Conservation (phyloP, 2,888 invertebrate species). For the Hypomecis atomaria region DNA sequence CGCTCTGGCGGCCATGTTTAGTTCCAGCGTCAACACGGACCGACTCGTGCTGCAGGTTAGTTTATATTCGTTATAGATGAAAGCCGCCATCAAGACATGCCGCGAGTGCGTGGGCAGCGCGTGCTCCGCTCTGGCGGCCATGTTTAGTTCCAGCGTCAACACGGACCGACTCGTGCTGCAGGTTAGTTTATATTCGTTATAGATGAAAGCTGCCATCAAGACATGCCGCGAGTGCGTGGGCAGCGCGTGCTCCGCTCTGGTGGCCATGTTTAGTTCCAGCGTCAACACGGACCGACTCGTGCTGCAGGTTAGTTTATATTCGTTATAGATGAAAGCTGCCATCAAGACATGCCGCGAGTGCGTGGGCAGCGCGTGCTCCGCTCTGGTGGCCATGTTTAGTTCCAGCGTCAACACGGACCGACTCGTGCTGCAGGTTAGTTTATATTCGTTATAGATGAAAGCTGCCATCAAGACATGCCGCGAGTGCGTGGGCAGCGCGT, state of each 20-base stretch:
- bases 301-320: too few relatives aligned
- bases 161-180: conserved; percentile 76
- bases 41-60: conserved; percentile 76
- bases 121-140: conserved; percentile 94
- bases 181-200: too few relatives aligned
- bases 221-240: conserved; percentile 92
- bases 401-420: conserved; percentile 73
- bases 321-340: conserved; percentile 95
- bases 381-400: conserved; percentile 93
- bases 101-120: conserved; percentile 93
- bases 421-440: conserved; percentile 76
- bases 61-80: too few relatives aligned
- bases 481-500: conserved; percentile 93
- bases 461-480: conserved; percentile 94
- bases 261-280: conserved; percentile 89
- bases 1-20: conserved; percentile 94
- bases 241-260: conserved; percentile 94
- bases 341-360: conserved; percentile 94
- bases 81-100: conserved; percentile 94
- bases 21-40: conserved; percentile 71
- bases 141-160: conserved; percentile 86
- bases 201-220: conserved; percentile 96
- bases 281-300: conserved; percentile 76
- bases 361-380: conserved; percentile 94
- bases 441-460: too few relatives aligned